Evolutionary conservation across 2,888 invertebrate species (phyloP).

Genomic region (Thereva unica): DNA sequence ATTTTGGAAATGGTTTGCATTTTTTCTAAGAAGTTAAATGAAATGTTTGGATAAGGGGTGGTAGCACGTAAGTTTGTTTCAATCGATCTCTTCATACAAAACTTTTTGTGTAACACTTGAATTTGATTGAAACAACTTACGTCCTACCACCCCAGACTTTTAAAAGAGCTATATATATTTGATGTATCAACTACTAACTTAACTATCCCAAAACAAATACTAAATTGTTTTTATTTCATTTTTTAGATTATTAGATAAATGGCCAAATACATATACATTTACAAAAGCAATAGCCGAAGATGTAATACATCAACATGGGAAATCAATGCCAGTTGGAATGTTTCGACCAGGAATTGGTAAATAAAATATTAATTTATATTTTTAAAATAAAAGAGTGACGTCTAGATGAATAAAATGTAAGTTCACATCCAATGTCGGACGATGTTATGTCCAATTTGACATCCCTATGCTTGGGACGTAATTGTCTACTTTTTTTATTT

Average conservation of each 20-base stretch:
- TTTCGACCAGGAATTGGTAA: conserved; percentile 83
- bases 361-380: conserved; percentile 2
- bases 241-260: conserved; percentile 67
- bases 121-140: too few relatives aligned
- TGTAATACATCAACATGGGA: conserved; percentile 68
- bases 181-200: neutral
- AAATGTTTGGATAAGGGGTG: too few relatives aligned
- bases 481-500: neutral
- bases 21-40: too few relatives aligned
- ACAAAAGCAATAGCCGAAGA: conserved; percentile 90
- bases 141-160: too few relatives aligned
- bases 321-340: conserved; percentile 77
- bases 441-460: too few relatives aligned
- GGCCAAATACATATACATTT: conserved; percentile 90
- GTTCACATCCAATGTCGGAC: too few relatives aligned
- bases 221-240: neutral
- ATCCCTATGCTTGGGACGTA: neutral
- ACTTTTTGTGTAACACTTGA: too few relatives aligned
- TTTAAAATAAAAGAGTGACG: conserved; percentile 7
- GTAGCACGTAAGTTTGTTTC: too few relatives aligned
- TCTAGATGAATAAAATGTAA: conserved; percentile 20
- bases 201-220: conserved; percentile 5
- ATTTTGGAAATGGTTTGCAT: too few relatives aligned
- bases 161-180: conserved; percentile 2
- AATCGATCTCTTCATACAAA: too few relatives aligned